Evolutionary conservation across 2,797 vertebrate genomes (phyloP).

Genomic region (Galaxias olidus): DNA sequence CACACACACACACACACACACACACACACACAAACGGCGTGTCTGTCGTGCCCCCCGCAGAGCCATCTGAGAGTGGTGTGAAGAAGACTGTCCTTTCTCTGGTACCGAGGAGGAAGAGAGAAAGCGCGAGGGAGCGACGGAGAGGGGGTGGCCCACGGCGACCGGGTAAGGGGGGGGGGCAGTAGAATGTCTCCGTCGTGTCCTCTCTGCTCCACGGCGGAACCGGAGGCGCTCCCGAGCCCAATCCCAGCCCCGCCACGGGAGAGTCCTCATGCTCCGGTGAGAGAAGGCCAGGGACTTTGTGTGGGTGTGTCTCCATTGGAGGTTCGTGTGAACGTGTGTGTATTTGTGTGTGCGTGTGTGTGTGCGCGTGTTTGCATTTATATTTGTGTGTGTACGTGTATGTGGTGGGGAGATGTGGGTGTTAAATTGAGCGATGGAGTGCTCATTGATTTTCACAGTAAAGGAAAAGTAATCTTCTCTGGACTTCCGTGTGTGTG

Average conservation of each 20-base stretch:
- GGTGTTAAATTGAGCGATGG: constrained; percentile 69
- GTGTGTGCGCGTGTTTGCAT: background rate
- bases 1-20: constrained; percentile 17
- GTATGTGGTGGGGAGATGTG: constrained; percentile 45
- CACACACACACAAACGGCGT: background rate
- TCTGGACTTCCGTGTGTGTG: constrained; percentile 12
- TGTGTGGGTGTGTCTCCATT: too few species aligned
- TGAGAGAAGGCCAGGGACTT: too few species aligned
- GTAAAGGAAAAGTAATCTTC: constrained; percentile 71
- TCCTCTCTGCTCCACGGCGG: constrained; percentile 17
- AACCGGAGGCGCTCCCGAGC: constrained; percentile 5
- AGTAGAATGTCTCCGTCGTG: constrained; percentile 44
- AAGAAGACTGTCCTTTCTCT: background rate
- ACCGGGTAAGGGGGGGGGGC: constrained; percentile 21
- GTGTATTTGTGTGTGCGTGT: too few species aligned
- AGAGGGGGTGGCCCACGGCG: constrained; percentile 17
- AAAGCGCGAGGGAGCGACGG: too few species aligned
- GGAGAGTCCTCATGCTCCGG: too few species aligned
- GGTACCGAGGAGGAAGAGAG: too few species aligned
- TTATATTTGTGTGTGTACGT: constrained; percentile 2
- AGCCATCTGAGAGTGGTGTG: constrained; percentile 49
- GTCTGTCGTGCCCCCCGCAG: constrained; percentile 48
- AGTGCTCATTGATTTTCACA: constrained; percentile 69
- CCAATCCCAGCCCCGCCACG: background rate
- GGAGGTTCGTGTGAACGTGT: too few species aligned